Evolutionary conservation across 2,888 invertebrate genomes (phyloP), one percentile per base, ranked within the genome.

Genomic region (Drosophila glabriapex): DNA sequence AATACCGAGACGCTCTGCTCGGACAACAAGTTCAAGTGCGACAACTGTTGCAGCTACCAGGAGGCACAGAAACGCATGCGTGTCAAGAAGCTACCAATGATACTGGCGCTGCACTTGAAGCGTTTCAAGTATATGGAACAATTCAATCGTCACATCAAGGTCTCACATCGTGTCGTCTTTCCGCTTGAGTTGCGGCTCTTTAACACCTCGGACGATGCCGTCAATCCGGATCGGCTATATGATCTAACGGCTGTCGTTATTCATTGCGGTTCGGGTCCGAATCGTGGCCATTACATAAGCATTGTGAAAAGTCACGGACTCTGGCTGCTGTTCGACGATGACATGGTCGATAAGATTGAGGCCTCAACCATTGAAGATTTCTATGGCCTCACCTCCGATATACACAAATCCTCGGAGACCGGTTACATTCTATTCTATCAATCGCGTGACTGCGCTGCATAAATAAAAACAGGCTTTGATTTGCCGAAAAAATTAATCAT

Each of bases 281-380:
- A 99, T 94, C 95, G 99, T 73, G 99, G 99, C 35, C 99, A 99
- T 94, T 99, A 99, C 94, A 99, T 99, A 94, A 99, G 98, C 94
- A 99, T 99, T 93, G 99, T 99, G 68, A 99, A 99, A 94, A 98
- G 98, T 93, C 99, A 99, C 94, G 99, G 99, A 66, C 98, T 99
- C 94, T 99, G 99, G 99, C 95, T 99, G 82, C 95, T 99, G 7
- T 99, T 99, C 94, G 99, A 99, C 94, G 99, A 99, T 94, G 99
- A 99, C 93, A 98, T 99, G 96, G 99, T 99, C 80, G 99, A 99
- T 95, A 99, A 99, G 97, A 99, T 99, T 92, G 99, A 99, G 93
- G 98, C 99, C 64, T 98, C 99, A 69, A 97, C 93, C 85, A 99
- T 99, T 94, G 99, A 99, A 95, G 99, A 99, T 94, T 99, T 99